Percentiles rank a stretch among this genome's conserved stretches.
Evolutionary conservation across 2,888 invertebrate genomes (phyloP).

Genomic region (Amphipyra berbera): DNA sequence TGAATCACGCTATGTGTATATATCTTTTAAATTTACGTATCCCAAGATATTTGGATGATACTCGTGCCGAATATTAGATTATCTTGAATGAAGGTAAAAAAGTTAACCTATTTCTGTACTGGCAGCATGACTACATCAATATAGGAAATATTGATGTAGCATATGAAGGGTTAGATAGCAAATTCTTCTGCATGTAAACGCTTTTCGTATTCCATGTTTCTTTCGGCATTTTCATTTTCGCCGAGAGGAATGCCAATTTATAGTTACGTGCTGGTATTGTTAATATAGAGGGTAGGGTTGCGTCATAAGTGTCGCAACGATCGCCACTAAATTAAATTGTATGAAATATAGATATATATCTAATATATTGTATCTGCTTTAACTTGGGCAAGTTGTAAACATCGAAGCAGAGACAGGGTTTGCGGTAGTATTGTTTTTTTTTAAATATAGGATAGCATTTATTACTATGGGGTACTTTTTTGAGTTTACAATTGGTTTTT

Average conservation of each 20-base stretch:
- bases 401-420: not conserved
- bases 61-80: slow-evolving; percentile 16
- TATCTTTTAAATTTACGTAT: not conserved
- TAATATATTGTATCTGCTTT: not conserved
- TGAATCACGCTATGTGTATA: no score
- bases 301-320: slow-evolving; percentile 8
- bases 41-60: slow-evolving; percentile 4
- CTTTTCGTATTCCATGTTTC: slow-evolving; percentile 32
- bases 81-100: slow-evolving; percentile 6
- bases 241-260: slow-evolving; percentile 30
- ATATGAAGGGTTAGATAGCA: slow-evolving; percentile 25
- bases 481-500: no score
- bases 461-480: no score
- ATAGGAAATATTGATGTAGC: slow-evolving; percentile 22
- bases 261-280: slow-evolving; percentile 35
- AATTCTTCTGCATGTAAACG: slow-evolving; percentile 14
- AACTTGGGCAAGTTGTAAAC: not conserved
- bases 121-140: slow-evolving; percentile 13
- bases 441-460: no score
- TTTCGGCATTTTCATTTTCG: slow-evolving; percentile 31
- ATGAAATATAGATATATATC: not conserved
- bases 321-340: not conserved
- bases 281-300: slow-evolving; percentile 4
- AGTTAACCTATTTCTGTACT: slow-evolving; percentile 8
- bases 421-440: no score